Base-by-base conservation (phyloP, 30 jellyfish, hydroid and myxozoan species). In the Aurelia sp. region DNA sequence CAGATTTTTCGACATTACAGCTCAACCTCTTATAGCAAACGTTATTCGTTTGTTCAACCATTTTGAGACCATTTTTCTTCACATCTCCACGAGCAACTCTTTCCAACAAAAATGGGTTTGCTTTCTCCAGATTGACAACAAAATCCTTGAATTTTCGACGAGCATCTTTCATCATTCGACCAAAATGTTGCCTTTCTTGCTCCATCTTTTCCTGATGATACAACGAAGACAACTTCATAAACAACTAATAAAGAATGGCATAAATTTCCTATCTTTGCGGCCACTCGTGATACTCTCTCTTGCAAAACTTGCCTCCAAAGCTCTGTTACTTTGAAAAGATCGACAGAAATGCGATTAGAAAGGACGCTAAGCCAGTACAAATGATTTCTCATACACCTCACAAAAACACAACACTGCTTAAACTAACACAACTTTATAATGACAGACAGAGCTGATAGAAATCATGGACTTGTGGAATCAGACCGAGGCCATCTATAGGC, bases 101-200 rank as follows among this genome's bases (percentile, higher is more conserved):
- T 47, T 71, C 89, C 13, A 86, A 13, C 7, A 86, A 23, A 55
- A 86, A 86, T 11, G 96, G 89, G 13, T 75, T 86, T 13, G 16
- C 61, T 79, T 86, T 86, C 41, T 86, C 96, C 22, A 86, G 1
- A 44, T 27, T 77, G 48, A 72, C 27, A 30, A 86, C 58, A 20
- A 86, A 86, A 10, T 86, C 90, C 37, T 76, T 79, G 19, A 75
- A 66, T 50, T 74, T 65, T 68, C 85, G 52, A 59, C 96, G 80
- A 12, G 96, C 96, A 71, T 86, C 96, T 48, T 70, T 86, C 80
- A 86, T 77, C 86, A 74, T 21, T 65, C 70, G 64, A 53, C 90
- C 59, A 41, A 86, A 86, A 48, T 86, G 82, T 21, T 66, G 89
- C 17, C 82, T 44, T 41, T 86, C 96, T 71, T 73, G 90, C 61